Base-by-base conservation (phyloP, 2,888 invertebrate species). In the Mesorhabditis spiculigera region DNA sequence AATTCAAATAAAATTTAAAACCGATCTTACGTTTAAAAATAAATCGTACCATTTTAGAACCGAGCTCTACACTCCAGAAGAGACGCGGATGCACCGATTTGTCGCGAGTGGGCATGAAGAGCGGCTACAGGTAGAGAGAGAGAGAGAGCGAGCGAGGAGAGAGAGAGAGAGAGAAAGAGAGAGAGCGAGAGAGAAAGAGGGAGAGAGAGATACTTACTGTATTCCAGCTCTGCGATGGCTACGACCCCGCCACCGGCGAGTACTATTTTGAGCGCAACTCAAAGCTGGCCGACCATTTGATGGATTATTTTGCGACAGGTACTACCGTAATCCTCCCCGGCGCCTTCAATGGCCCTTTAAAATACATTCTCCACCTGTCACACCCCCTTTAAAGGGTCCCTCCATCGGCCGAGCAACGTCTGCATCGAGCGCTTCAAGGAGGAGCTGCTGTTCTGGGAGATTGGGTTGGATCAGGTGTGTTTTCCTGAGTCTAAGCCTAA, bases 191-290 rank as follows among this genome's bases (percentile, higher is more conserved):
- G 28, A 28, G 28, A 28, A 3, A 28, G 28, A 28, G 28, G 3
- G 28, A 28, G 28, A 28, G 28, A 28, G 28, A 28, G 28, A 3
- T 28, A 28, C 28, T 1, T 28, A 28, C 28, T 28, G 28, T 28
- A 28, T 28, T 58, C 28, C 50, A 41, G 41, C 5, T 16, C n/a
- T 67, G 4, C 50, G 85, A 85, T 72, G 81, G 79, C 13, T 85
- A 71, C 69, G 75, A 78, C 62, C 65, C 68, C 6, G 69, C 68
- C n/a, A 81, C 75, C 4, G 78, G 75, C 16, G 85, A 85, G 68
- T 85, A 85, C 69, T 85, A 85, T 71, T 63, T 85, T 70, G 85
- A 85, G 69, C 69, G 85, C 41, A 84, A 83, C 68, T 74, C 78
- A 5, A 72, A 75, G 42, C 69, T 83, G 13, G 78, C 83, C 4